Conservation (phyloP, 1,140 invertebrate genomes). For the Idris sp. region DNA sequence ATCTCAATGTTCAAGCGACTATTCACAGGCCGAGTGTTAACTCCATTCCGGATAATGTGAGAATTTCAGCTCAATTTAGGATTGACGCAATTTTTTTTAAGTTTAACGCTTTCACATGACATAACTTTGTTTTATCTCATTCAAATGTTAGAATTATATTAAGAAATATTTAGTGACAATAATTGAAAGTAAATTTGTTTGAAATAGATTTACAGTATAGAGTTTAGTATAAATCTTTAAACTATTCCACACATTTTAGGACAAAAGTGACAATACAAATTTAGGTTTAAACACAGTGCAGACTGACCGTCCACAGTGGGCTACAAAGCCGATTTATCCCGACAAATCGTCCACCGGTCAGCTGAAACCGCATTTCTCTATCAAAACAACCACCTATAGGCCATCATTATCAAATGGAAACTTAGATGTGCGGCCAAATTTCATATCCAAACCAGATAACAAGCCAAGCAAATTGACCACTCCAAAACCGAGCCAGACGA, state of each 20-base stretch:
- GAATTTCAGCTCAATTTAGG: too few relatives aligned
- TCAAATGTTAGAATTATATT: too few relatives aligned
- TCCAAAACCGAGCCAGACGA: slow-evolving; percentile 63
- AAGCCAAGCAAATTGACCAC: slow-evolving; percentile 62
- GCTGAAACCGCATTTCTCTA: slow-evolving; percentile 70
- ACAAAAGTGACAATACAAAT: slow-evolving; percentile 52
- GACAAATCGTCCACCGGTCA: slow-evolving; percentile 67
- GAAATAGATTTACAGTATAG: too few relatives aligned
- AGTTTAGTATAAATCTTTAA: too few relatives aligned
- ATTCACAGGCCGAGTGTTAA: slow-evolving; percentile 72
- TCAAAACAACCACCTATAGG: slow-evolving; percentile 69
- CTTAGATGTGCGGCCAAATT: slow-evolving; percentile 68
- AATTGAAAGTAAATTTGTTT: too few relatives aligned
- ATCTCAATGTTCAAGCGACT: too few relatives aligned
- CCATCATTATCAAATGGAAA: slow-evolving; percentile 61
- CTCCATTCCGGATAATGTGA: slow-evolving; percentile 69
- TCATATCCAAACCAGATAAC: slow-evolving; percentile 68
- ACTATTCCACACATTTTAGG: too few relatives aligned
- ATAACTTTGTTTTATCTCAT: too few relatives aligned
- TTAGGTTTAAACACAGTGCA: slow-evolving; percentile 69
- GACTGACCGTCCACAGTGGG: slow-evolving; percentile 72
- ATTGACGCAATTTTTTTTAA: too few relatives aligned
- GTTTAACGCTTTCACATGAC: too few relatives aligned
- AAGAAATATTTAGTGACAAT: too few relatives aligned
- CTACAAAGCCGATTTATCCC: slow-evolving; percentile 68